Conservation (phyloP, 2,113 vertebrate species). For the Atrichornis clamosus region DNA sequence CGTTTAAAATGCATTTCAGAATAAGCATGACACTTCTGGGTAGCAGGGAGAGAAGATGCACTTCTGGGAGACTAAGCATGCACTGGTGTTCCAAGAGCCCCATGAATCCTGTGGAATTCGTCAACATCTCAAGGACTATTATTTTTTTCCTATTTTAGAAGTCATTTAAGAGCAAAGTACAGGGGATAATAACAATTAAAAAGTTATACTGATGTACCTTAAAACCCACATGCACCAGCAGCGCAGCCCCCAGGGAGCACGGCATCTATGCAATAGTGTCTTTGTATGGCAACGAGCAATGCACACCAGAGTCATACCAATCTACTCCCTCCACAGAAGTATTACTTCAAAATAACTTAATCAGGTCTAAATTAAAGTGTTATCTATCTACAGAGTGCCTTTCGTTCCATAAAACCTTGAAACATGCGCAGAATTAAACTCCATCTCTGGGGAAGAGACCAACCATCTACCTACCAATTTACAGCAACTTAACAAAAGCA, state of each 20-base stretch:
- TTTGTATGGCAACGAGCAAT: not conserved
- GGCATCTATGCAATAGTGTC: not conserved
- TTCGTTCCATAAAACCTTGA: slow-evolving; percentile 11
- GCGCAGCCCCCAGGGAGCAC: not conserved
- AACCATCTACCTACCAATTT: slow-evolving; percentile 46
- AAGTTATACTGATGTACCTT: not conserved
- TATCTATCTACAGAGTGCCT: not conserved
- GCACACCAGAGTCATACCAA: not conserved
- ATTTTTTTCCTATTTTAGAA: not conserved
- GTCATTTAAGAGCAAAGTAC: not conserved
- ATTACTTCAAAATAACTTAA: slow-evolving; percentile 16
- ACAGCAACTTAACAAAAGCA: slow-evolving; percentile 50
- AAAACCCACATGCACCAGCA: not conserved
- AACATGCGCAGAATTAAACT: slow-evolving; percentile 15
- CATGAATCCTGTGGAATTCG: not conserved
- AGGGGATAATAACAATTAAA: not conserved
- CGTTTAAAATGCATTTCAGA: not conserved
- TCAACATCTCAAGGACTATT: not conserved
- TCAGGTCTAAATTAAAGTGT: slow-evolving; percentile 19
- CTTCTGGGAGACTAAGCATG: not conserved
- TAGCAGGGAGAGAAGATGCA: not conserved
- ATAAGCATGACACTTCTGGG: not conserved
- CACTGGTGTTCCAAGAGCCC: not conserved
- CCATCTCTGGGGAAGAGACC: slow-evolving; percentile 10
- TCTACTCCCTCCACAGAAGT: not conserved